Percentiles rank a stretch among this genome's conserved stretches.
Conservation (phyloP, 2,888 invertebrate species). For the Pseudococcus viburni region DNA sequence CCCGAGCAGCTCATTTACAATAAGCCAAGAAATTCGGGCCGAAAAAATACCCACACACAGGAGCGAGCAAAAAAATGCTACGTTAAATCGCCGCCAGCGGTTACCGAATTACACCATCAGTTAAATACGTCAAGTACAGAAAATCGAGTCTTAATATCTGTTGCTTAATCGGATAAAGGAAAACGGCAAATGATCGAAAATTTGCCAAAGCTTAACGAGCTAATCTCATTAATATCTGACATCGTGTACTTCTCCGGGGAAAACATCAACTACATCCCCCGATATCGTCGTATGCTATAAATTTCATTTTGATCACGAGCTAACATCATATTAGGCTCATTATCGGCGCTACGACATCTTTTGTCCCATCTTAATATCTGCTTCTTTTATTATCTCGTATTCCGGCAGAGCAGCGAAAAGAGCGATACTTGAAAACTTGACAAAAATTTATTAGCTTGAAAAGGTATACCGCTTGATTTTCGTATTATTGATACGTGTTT, state of each 20-base stretch:
- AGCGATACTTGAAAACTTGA: background rate
- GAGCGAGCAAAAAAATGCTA: background rate
- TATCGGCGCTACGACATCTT: background rate
- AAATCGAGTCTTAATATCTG: slow-evolving; percentile 39
- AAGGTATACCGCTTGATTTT: slow-evolving; percentile 1
- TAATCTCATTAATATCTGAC: slow-evolving; percentile 43
- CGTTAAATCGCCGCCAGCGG: slow-evolving; percentile 30
- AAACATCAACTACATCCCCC: slow-evolving; percentile 15
- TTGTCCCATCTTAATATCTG: background rate
- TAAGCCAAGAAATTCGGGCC: background rate
- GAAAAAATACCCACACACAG: background rate
- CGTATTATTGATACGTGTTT: slow-evolving; percentile 27
- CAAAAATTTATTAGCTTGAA: background rate
- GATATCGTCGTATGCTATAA: background rate
- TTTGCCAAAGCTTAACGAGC: slow-evolving; percentile 43
- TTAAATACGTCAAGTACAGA: slow-evolving; percentile 35
- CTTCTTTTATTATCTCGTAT: background rate
- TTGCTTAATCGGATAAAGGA: slow-evolving; percentile 32
- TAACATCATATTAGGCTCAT: slow-evolving; percentile 38
- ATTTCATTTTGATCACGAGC: slow-evolving; percentile 8
- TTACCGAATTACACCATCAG: slow-evolving; percentile 39
- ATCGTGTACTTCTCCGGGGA: slow-evolving; percentile 25
- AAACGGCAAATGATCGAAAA: slow-evolving; percentile 26
- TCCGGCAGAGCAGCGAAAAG: background rate
- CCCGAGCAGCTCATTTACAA: background rate